Evolutionary conservation across 2,888 invertebrate species (phyloP).

Genomic region (Cephus pulcher): DNA sequence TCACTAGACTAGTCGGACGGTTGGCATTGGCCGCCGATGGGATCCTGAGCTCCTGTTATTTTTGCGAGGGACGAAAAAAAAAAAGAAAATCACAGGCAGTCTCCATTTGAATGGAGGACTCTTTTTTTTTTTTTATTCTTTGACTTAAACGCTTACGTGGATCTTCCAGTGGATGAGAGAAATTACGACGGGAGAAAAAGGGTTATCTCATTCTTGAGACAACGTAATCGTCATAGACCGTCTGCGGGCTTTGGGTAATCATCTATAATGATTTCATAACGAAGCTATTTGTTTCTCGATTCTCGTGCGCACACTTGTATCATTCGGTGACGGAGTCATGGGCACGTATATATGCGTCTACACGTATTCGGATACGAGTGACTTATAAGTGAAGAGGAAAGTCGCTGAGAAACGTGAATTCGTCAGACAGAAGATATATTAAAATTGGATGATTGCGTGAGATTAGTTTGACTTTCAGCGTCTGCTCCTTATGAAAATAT

Average conservation of each 20-base stretch:
- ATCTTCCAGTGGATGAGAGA: not conserved
- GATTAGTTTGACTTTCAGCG: constrained; percentile 47
- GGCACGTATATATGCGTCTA: not conserved
- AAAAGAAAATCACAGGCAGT: not conserved
- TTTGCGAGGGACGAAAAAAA: too few relatives aligned
- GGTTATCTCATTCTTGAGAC: not conserved
- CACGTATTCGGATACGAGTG: not conserved
- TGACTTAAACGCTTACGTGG: not conserved
- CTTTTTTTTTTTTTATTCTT: not conserved
- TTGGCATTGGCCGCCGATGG: constrained; percentile 31
- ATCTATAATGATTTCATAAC: constrained; percentile 45
- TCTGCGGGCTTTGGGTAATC: constrained; percentile 28
- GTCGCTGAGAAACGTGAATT: not conserved
- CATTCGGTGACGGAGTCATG: not conserved
- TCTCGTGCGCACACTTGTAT: not conserved
- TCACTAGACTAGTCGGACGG: constrained; percentile 22
- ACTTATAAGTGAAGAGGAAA: constrained; percentile 4
- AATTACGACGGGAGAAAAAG: not conserved
- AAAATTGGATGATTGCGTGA: constrained; percentile 55
- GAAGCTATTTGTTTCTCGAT: constrained; percentile 48
- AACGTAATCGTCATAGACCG: not conserved
- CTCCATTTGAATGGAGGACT: not conserved
- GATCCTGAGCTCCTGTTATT: too few relatives aligned
- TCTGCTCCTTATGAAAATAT: not conserved
- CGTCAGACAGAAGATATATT: not conserved